Conservation (phyloP, 2,113 vertebrate genomes). For the Orientallactaga bullata region DNA sequence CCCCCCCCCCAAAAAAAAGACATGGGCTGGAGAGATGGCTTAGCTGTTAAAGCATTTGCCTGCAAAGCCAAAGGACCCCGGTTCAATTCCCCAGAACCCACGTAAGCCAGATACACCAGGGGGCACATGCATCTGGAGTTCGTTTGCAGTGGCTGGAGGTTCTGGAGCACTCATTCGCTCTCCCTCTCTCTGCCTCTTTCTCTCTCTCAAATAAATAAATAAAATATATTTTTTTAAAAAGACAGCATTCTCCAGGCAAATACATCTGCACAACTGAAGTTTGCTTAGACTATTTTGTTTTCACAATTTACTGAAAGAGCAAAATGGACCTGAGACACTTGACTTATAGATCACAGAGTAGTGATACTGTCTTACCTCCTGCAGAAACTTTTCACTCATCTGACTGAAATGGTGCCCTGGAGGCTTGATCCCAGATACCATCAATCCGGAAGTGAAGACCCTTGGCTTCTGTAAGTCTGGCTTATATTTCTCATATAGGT, state of each 20-base stretch:
- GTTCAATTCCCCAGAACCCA: no score
- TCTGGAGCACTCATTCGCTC: no score
- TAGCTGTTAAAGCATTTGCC: no score
- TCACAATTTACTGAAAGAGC: background rate
- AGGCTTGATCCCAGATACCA: conserved; percentile 90
- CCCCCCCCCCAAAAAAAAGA: no score
- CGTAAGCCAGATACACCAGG: no score
- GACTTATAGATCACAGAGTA: background rate
- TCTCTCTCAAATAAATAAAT: no score
- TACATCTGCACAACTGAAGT: background rate
- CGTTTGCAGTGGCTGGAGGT: no score
- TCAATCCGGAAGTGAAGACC: conserved; percentile 88
- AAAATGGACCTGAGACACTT: background rate
- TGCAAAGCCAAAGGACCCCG: no score
- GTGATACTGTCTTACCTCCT: conserved; percentile 88
- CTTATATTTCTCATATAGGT: conserved; percentile 92
- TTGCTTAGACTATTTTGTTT: background rate
- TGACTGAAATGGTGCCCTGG: conserved; percentile 87
- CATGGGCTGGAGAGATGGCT: no score
- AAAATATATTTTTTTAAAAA: background rate
- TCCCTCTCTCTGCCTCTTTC: no score
- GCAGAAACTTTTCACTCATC: conserved; percentile 91
- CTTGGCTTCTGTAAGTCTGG: conserved; percentile 93
- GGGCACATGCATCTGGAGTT: no score
- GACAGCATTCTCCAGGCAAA: background rate